Evolutionary conservation across 2,797 vertebrate species (phyloP).

Genomic region (Phoebastria nigripes): DNA sequence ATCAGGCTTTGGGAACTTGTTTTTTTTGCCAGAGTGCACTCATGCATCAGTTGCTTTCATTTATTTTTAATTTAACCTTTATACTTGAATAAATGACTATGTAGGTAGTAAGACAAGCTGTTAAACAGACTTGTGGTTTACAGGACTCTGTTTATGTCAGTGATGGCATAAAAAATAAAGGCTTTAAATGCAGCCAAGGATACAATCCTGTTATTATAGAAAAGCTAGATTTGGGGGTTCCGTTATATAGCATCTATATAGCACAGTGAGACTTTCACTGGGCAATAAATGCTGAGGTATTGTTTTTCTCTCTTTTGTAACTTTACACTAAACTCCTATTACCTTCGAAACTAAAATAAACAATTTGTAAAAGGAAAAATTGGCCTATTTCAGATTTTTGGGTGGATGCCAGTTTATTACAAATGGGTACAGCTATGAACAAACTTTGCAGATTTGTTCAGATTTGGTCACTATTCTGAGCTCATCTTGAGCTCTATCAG

Average conservation of each 20-base stretch:
- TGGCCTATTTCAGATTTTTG: neutral
- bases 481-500: neutral
- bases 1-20: neutral
- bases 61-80: conserved; percentile 50
- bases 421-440: neutral
- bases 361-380: neutral
- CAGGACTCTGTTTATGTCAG: neutral
- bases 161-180: conserved; percentile 8
- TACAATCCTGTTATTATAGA: neutral
- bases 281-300: neutral
- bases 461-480: neutral
- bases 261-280: neutral
- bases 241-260: neutral
- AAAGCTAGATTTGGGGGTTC: neutral
- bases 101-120: conserved; percentile 5
- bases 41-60: conserved; percentile 14
- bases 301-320: neutral
- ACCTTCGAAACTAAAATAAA: neutral
- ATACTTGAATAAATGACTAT: neutral
- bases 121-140: conserved; percentile 9
- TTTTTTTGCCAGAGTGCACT: neutral
- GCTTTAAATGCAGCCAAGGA: neutral
- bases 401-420: neutral
- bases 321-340: neutral
- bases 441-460: neutral